Percentiles rank a stretch among this genome's conserved stretches.
These are phyloP conservation scores for Istiophorus platypterus DNA, from an alignment of 2,113 vertebrate genomes.

Conservation along the genomic window DNA sequence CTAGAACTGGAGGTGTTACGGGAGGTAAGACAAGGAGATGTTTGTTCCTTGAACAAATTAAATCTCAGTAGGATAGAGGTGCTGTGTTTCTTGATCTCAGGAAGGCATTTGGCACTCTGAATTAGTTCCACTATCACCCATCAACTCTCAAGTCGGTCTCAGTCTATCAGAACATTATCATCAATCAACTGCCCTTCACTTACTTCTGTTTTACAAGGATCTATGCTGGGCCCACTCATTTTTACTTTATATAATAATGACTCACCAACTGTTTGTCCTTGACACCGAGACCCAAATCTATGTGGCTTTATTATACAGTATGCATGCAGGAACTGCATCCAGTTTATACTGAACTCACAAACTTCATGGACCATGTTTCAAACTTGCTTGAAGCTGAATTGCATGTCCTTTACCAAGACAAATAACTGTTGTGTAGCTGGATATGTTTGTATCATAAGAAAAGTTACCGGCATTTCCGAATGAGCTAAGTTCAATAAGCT, in stretches of 20 bases:
- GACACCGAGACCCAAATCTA: conserved; percentile 43
- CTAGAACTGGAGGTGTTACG: neutral
- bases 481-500: neutral
- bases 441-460: neutral
- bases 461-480: neutral
- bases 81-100: conserved; percentile 4
- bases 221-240: conserved; percentile 66
- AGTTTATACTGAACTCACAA: conserved; percentile 5
- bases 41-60: conserved; percentile 1
- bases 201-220: conserved; percentile 54
- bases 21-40: neutral
- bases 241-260: conserved; percentile 73
- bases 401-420: neutral
- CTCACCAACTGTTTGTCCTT: conserved; percentile 62
- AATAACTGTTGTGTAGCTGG: neutral
- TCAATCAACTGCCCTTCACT: conserved; percentile 57
- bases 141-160: conserved; percentile 4
- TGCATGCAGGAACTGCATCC: too few relatives aligned
- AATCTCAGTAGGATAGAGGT: conserved; percentile 3
- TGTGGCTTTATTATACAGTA: conserved; percentile 14
- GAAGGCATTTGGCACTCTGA: neutral
- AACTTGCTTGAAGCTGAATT: neutral
- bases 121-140: neutral
- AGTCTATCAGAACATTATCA: conserved; percentile 46
- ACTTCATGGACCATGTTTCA: neutral